phyloP scores from a whole-genome alignment of 2,113 vertebrate species.

The Microtus montanus region DNA sequence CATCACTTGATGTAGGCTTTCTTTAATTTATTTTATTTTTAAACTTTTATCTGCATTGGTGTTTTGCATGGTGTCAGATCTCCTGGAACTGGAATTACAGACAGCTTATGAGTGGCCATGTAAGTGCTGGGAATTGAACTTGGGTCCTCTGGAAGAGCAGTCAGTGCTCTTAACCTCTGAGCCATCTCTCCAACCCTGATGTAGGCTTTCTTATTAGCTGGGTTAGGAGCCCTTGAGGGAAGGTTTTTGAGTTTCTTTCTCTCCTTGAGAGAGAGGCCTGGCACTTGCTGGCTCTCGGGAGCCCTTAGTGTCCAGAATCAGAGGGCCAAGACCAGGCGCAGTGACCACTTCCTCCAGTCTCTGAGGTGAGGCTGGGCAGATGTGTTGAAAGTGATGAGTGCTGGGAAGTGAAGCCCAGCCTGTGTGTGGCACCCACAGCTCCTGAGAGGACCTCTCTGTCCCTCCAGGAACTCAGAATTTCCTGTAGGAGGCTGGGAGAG shows the following conservation, averaged over 20 bases:
- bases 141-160: too few relatives aligned
- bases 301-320: too few relatives aligned
- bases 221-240: neutral
- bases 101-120: too few relatives aligned
- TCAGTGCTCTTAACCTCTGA: too few relatives aligned
- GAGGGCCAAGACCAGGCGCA: neutral
- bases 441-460: accelerated
- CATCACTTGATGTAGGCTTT: neutral
- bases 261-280: neutral
- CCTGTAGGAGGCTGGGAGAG: neutral
- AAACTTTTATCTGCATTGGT: too few relatives aligned
- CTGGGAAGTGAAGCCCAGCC: accelerated
- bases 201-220: neutral
- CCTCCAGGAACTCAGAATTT: too few relatives aligned
- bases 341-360: accelerated
- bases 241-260: neutral
- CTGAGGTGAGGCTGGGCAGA: accelerated
- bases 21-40: neutral
- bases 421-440: accelerated
- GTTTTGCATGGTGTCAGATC: too few relatives aligned
- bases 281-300: neutral
- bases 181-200: too few relatives aligned
- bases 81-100: too few relatives aligned
- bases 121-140: too few relatives aligned
- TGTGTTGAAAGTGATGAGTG: neutral